Evolutionary conservation across 2,888 invertebrate genomes (phyloP), one percentile per base, ranked within the genome.

Genomic region (Pycnomerus fuliginosus): DNA sequence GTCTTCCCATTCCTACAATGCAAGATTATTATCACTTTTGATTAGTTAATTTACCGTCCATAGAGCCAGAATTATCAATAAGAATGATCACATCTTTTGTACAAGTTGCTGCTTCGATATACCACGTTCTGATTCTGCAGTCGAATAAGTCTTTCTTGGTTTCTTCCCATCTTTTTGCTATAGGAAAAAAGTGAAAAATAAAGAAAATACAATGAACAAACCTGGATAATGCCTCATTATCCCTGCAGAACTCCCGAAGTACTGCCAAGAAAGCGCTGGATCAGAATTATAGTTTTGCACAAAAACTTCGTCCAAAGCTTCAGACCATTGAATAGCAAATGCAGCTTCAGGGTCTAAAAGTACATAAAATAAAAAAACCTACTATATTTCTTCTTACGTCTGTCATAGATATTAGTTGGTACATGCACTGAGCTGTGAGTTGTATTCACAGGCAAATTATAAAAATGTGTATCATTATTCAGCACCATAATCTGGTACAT

Each of bases 61-160:
- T 99, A 12, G 96, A 97, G 11, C 99, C 99, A 32, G 96, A 95
- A 41, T 86, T 84, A 68, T 99, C 99, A 48, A 99, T 78, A 38
- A 99, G 76, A 44, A 99, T 94, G 16, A 99, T 83, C 58, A 99
- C 87, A 65, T 98, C 97, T 74, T 99, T 99, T 4, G 97, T 94
- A 62, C 95, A 95, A 0, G 97, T 95, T 1, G 98, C 94, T 0
- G 97, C 97, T 74, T 96, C 92, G 53, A 98, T 94, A 69, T 94
- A 99, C 96, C 96, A 97, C 25, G 91, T 90, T 43, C 89, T 80
- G 28, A 90, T 86, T 37, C 97, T 81, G 62, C 94, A 96, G 70
- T 99, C 98, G 71, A 92, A 98, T 1, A 87, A 64, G 50, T 77
- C 74, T 32, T 55, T 57, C 28, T 74, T 70, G n/a, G 50, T 45